Evolutionary conservation across 2,113 vertebrate genomes (phyloP), one percentile per base, ranked within the genome.

Genomic region (Talpa occidentalis): DNA sequence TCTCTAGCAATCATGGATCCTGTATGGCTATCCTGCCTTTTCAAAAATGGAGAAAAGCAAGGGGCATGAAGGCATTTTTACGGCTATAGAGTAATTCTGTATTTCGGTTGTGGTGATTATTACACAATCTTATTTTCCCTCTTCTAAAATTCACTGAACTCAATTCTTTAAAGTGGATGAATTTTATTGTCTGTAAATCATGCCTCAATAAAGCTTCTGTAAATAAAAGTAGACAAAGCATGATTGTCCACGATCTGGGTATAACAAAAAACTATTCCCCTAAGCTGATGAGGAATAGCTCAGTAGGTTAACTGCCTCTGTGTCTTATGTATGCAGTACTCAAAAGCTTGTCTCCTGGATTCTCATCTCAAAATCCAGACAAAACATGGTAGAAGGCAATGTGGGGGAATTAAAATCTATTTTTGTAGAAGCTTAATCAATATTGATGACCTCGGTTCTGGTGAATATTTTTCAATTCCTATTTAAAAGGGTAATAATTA

Each of bases 281-380:
- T 1, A 17, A 40, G 1, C 16, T 44, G 19, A 16, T 3, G 28
- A 81, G n/a, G 40, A 40, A 28, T 9, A 67, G 30, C 8, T 76
- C 40, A 66, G 10, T 26, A 67, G 47, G 49, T 35, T 28, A n/a
- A 60, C 67, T 4, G 11, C 15, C 9, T 1, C 0, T 12, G 10
- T 56, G 8, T 35, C 44, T 54, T 22, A 59, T 5, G 0, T 16
- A 6, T 32, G 40, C 0, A 0, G 1, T 14, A 21, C 24, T 40
- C 60, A 5, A 6, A 14, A 10, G 28, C 69, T 52, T 59, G 3
- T 40, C 16, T 59, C n/a, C 28, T 40, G 89, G 21, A 14, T 30
- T 52, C 47, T 40, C 56, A 30, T 14, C 22, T 62, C 24, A 47
- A 91, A 69, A 81, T 44, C 40, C 1, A 6, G 67, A 42, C 7